These are phyloP conservation scores for Drosophila macrospina DNA, from an alignment of 2,888 invertebrate species.

Conservation along the genomic window DNA sequence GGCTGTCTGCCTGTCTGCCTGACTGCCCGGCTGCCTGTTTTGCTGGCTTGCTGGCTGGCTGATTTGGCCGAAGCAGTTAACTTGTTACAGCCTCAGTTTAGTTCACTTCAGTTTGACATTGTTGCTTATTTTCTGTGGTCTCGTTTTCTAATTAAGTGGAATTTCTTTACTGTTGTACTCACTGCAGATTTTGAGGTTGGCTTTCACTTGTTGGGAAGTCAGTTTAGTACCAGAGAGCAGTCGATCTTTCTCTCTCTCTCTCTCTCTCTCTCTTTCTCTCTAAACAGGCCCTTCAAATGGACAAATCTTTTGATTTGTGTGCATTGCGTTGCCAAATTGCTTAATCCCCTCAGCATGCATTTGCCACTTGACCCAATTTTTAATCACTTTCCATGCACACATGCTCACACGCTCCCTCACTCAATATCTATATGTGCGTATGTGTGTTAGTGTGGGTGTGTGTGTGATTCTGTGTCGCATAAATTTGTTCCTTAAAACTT, in stretches of 20 bases:
- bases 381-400: constrained; percentile 77
- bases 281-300: constrained; percentile 50
- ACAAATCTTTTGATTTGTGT: constrained; percentile 79
- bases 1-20: constrained; percentile 9
- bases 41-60: not conserved
- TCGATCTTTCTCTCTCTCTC: not conserved
- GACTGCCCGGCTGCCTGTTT: no score
- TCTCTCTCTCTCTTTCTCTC: constrained; percentile 3
- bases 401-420: constrained; percentile 39
- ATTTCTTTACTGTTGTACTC: constrained; percentile 37
- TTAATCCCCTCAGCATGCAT: constrained; percentile 75
- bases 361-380: constrained; percentile 82
- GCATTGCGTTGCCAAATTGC: constrained; percentile 70
- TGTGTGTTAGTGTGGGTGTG: constrained; percentile 10
- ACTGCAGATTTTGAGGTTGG: constrained; percentile 13
- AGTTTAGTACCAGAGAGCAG: constrained; percentile 1
- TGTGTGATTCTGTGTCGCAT: constrained; percentile 49
- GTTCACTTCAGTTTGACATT: constrained; percentile 26
- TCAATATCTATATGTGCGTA: not conserved
- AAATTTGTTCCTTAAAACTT: constrained; percentile 77
- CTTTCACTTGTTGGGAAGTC: constrained; percentile 22
- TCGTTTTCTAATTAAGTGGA: constrained; percentile 50
- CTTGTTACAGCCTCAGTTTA: constrained; percentile 32
- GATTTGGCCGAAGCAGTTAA: constrained; percentile 44
- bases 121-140: constrained; percentile 48